Conservation (phyloP, 2,888 invertebrate species). For the Drosophila rellima region DNA sequence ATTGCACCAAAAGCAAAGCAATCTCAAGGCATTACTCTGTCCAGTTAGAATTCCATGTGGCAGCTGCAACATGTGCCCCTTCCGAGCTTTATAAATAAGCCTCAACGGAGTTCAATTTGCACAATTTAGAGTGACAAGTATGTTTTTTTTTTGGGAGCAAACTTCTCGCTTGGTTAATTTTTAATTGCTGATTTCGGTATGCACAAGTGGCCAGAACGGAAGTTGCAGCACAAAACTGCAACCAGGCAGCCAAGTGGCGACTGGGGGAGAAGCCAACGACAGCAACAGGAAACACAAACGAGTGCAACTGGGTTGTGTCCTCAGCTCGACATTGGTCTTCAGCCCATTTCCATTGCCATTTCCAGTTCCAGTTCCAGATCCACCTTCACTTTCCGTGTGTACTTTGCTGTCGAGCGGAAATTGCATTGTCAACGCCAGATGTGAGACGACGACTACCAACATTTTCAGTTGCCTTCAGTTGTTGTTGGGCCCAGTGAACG, state of each 20-base stretch:
- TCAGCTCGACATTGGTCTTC: constrained; percentile 15
- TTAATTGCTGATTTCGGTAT: constrained; percentile 64
- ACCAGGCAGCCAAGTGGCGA: constrained; percentile 9
- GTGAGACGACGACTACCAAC: constrained; percentile 33
- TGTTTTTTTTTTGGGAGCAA: constrained; percentile 19
- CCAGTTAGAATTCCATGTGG: constrained; percentile 6
- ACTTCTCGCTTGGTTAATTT: constrained; percentile 57
- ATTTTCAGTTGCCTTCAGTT: constrained; percentile 17
- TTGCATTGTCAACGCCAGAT: constrained; percentile 77
- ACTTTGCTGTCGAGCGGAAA: constrained; percentile 65
- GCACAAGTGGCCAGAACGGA: constrained; percentile 46
- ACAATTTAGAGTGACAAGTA: background rate
- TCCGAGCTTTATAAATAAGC: constrained; percentile 33
- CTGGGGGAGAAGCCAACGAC: constrained; percentile 22
- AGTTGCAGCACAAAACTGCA: constrained; percentile 26
- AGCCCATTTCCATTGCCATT: constrained; percentile 4
- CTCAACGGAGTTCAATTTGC: background rate
- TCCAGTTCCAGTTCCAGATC: background rate
- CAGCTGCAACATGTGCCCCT: constrained; percentile 27
- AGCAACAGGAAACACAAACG: constrained; percentile 46
- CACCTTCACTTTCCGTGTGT: constrained; percentile 36
- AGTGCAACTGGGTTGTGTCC: constrained; percentile 25
- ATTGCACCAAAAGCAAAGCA: constrained; percentile 56
- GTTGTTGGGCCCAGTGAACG: constrained; percentile 7
- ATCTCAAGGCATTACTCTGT: constrained; percentile 38